Base-by-base conservation (phyloP, 2,888 invertebrate genomes). In the Troglohyphantes excavatus region DNA sequence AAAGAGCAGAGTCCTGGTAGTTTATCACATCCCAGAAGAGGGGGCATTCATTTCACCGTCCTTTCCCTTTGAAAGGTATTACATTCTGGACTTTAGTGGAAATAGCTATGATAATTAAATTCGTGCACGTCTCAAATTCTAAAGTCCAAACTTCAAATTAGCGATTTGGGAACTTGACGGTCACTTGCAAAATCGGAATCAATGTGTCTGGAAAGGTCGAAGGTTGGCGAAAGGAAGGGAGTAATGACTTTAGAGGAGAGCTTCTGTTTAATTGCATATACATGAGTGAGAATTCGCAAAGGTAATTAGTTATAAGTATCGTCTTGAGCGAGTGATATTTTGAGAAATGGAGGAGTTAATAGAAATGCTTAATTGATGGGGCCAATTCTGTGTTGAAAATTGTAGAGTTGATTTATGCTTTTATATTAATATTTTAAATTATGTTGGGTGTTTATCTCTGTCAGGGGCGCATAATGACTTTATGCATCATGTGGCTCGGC, bases 21-120 rank as follows among this genome's bases (percentile, higher is more conserved):
- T 75, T 75, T 59, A 75, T 75, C 75, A 59, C 75, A 75, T 59
- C 59, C 59, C 27, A 27, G 75, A 67, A 67, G 46, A 39, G 39
- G 17, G 43, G 65, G 11, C 46, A 79, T 79, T 79, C 27, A 79
- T 79, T 67, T 79, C 79, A 46, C 79, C 63, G 21, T 43, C 17
- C 26, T 43, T 63, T 61, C 63, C 23, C 65, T 78, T 76, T 78
- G 78, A 79, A 79, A 67, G 67, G 67, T 67, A 67, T 67, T 67
- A 61, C 67, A 33, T 39, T n/a, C 46, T 65, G 67, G 21, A 17
- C 39, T 33, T n/a, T 21, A 65, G 67, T 23, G 67, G 78, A 43
- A 79, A 79, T 79, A 79, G 67, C 79, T 43, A 53, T 67, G 67
- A 79, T 79, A 79, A 79, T 79, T 79, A 79, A 79, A 79, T 79